These are phyloP conservation scores for Dioctria rufipes DNA, from an alignment of 2,888 invertebrate genomes.

Conservation along the genomic window DNA sequence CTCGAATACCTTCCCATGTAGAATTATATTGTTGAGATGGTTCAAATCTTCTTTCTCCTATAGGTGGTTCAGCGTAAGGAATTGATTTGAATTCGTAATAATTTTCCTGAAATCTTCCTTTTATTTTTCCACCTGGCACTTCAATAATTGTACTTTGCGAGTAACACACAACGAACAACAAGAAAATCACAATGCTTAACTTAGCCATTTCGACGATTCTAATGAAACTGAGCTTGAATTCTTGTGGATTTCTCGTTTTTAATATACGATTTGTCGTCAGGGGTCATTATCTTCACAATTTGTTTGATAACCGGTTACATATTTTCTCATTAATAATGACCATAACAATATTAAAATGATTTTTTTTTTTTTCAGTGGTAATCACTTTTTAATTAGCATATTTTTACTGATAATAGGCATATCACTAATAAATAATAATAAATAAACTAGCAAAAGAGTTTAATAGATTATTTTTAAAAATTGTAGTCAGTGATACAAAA, in stretches of 20 bases:
- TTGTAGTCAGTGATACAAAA: no score
- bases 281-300: not conserved
- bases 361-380: no score
- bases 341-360: no score
- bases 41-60: conserved; percentile 77
- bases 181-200: not conserved
- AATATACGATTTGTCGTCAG: not conserved
- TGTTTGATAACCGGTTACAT: not conserved
- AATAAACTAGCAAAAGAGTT: no score
- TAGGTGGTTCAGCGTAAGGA: conserved; percentile 79
- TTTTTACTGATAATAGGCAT: no score
- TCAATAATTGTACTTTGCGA: not conserved
- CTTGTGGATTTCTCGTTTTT: not conserved
- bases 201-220: not conserved
- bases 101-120: conserved; percentile 63
- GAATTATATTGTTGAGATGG: conserved; percentile 63
- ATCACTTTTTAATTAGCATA: no score
- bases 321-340: no score
- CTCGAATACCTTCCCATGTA: conserved; percentile 63
- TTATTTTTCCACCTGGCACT: conserved; percentile 57
- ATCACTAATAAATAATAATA: no score
- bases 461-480: no score
- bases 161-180: not conserved
- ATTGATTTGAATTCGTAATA: conserved; percentile 78
- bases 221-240: not conserved